phyloP scores from a whole-genome alignment of 2,797 vertebrate genomes.

The Spizella passerina region DNA sequence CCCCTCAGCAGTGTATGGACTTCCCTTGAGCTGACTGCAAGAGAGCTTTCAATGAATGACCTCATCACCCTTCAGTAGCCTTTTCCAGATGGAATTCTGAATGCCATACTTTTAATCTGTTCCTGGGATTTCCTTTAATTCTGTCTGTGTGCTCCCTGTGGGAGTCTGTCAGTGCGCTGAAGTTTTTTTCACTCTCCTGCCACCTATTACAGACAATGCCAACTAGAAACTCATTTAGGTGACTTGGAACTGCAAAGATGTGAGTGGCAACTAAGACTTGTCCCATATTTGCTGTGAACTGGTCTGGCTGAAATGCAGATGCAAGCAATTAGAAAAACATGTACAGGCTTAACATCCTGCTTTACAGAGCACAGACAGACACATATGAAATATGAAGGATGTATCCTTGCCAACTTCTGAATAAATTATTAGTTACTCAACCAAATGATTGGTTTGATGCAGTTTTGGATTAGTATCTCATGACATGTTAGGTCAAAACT shows the following conservation, averaged over 20 bases:
- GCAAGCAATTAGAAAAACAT: neutral
- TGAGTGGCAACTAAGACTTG: neutral
- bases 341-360: neutral
- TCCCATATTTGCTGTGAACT: neutral
- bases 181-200: neutral
- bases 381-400: conserved; percentile 2
- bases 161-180: neutral
- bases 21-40: neutral
- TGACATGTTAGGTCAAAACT: neutral
- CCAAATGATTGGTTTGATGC: neutral
- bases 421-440: neutral
- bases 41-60: neutral
- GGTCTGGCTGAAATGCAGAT: neutral
- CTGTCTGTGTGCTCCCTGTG: neutral
- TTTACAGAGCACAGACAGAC: neutral
- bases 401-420: neutral
- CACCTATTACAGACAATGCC: neutral
- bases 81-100: neutral
- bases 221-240: neutral
- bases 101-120: neutral
- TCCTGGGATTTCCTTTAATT: neutral
- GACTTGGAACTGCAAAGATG: neutral
- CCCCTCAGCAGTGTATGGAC: neutral
- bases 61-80: neutral
- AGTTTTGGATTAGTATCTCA: neutral